phyloP scores from a whole-genome alignment of 2,113 vertebrate species.

The Myiozetetes cayanensis region DNA sequence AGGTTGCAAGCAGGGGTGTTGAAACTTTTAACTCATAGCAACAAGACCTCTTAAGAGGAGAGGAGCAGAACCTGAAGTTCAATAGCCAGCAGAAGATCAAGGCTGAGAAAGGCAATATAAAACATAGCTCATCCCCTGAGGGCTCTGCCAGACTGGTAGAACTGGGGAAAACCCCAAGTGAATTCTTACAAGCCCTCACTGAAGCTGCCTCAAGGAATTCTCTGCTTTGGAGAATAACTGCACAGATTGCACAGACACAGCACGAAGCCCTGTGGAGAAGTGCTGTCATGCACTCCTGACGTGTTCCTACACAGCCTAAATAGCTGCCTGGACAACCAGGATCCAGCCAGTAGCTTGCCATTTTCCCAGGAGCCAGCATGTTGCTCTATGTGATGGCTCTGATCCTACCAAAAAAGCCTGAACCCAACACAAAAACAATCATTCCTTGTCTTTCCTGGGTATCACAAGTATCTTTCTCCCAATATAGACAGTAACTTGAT shows the following conservation, averaged over 20 bases:
- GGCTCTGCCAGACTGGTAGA: background rate
- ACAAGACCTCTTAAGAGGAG: background rate
- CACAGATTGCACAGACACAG: background rate
- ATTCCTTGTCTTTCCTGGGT: background rate
- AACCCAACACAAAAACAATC: background rate
- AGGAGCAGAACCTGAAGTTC: background rate
- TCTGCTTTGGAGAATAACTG: background rate
- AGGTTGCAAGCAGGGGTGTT: background rate
- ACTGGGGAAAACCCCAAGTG: background rate
- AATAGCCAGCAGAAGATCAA: background rate
- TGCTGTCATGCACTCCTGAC: background rate
- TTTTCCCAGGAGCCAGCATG: background rate
- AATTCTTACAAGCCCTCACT: background rate
- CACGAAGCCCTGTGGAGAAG: rapidly evolving
- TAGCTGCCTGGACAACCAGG: background rate
- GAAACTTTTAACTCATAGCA: background rate
- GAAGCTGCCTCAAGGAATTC: background rate
- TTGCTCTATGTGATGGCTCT: background rate
- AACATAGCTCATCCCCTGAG: background rate
- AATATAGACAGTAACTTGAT: background rate
- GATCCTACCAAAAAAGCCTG: background rate
- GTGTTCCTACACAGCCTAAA: rapidly evolving
- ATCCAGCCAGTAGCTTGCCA: background rate
- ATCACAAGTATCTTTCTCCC: background rate
- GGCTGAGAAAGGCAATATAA: background rate